phyloP scores from a whole-genome alignment of 2,797 vertebrate species.

The Euphonia xanthogaster region DNA sequence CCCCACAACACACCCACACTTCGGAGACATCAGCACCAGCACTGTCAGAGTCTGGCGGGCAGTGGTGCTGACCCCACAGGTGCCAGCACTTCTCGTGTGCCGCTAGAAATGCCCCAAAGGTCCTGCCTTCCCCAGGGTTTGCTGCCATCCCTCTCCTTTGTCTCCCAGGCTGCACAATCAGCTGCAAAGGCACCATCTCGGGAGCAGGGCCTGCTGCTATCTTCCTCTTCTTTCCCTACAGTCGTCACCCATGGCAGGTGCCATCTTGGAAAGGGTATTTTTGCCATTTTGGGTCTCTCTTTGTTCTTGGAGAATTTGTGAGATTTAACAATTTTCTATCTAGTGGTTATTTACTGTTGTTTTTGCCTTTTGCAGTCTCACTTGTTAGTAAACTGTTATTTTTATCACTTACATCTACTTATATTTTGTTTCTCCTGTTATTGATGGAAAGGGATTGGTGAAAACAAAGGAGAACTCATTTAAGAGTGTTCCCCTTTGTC shows the following conservation, averaged over 20 bases:
- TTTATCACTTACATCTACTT: background rate
- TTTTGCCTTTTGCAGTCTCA: background rate
- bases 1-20: background rate
- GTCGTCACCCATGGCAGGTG: fast-evolving
- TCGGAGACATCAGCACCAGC: background rate
- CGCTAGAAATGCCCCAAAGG: fast-evolving
- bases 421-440: background rate
- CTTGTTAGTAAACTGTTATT: background rate
- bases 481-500: background rate
- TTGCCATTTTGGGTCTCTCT: background rate
- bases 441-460: background rate
- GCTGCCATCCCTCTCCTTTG: background rate
- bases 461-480: background rate
- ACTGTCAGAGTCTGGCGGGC: fast-evolving
- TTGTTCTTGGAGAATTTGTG: background rate
- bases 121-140: background rate
- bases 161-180: fast-evolving
- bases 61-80: background rate
- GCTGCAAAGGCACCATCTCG: fast-evolving
- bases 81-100: background rate
- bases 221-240: background rate
- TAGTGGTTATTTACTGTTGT: background rate
- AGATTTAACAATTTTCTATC: background rate
- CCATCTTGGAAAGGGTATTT: background rate
- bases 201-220: background rate